phyloP scores from a whole-genome alignment of 2,797 vertebrate genomes.

The Leptodactylus fallax region DNA sequence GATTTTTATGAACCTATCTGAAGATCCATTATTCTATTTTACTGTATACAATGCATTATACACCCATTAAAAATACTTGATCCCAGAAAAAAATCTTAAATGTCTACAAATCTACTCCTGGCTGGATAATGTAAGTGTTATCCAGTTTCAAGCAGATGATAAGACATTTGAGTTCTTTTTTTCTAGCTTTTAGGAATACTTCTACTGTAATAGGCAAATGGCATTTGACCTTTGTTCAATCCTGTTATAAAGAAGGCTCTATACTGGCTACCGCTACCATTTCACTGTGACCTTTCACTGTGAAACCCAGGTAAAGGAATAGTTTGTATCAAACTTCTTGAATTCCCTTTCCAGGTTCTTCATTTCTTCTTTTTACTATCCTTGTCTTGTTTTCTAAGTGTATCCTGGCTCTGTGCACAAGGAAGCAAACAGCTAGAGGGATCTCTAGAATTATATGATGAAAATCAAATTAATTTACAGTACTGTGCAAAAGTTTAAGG shows the following conservation, averaged over 20 bases:
- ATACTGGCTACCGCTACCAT: constrained; percentile 14
- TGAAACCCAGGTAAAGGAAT: constrained; percentile 5
- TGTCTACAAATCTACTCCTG: no score
- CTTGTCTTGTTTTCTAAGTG: background rate
- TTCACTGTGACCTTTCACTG: constrained; percentile 26
- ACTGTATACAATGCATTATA: background rate
- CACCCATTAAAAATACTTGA: background rate
- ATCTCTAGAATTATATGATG: background rate
- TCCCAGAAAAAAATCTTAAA: background rate
- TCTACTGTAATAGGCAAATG: background rate
- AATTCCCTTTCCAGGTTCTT: constrained; percentile 13
- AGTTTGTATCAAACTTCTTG: constrained; percentile 30
- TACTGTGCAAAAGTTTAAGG: no score
- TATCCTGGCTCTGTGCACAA: background rate
- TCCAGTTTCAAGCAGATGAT: constrained; percentile 3
- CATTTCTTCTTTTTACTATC: constrained; percentile 7
- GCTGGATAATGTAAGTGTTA: constrained; percentile 4
- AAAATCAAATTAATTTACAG: background rate
- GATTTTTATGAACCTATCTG: background rate
- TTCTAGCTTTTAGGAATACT: background rate
- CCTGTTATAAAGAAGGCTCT: constrained; percentile 23
- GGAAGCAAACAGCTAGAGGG: background rate
- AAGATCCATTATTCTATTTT: background rate
- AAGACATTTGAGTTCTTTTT: background rate
- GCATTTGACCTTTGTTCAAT: constrained; percentile 17